phyloP scores from a whole-genome alignment of 2,113 vertebrate species.

The Orthonyx spaldingii region DNA sequence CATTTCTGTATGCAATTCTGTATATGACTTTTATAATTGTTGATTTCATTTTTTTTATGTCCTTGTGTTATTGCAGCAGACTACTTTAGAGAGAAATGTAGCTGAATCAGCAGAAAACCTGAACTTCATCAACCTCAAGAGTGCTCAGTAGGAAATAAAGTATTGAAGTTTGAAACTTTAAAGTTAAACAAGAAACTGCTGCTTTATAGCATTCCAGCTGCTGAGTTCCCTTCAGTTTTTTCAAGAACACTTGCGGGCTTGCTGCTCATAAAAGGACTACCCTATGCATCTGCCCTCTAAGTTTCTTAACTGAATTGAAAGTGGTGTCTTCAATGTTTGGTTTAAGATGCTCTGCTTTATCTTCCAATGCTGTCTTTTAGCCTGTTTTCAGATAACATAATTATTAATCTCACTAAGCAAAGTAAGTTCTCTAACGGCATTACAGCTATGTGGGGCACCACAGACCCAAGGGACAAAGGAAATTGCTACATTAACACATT shows the following conservation, averaged over 20 bases:
- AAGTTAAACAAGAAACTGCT: background rate
- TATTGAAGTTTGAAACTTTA: background rate
- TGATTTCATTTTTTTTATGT: background rate
- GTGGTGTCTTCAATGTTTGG: background rate
- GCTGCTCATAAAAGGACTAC: background rate
- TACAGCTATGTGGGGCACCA: background rate
- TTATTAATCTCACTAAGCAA: background rate
- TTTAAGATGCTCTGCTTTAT: background rate
- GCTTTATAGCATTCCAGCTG: background rate
- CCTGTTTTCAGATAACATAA: background rate
- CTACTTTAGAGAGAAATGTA: conserved; percentile 29
- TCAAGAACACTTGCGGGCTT: background rate
- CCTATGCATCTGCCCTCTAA: background rate
- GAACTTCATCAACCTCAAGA: background rate
- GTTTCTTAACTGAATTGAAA: background rate
- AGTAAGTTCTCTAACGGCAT: background rate
- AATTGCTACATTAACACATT: background rate
- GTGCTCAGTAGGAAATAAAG: background rate
- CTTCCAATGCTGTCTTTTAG: background rate
- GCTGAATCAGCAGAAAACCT: background rate
- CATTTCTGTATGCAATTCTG: background rate
- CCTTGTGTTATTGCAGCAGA: background rate
- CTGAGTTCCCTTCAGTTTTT: background rate
- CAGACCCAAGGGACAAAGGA: background rate
- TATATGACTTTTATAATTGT: background rate